Conservation (phyloP, 2,797 vertebrate species). For the Pangasius krempfi region DNA sequence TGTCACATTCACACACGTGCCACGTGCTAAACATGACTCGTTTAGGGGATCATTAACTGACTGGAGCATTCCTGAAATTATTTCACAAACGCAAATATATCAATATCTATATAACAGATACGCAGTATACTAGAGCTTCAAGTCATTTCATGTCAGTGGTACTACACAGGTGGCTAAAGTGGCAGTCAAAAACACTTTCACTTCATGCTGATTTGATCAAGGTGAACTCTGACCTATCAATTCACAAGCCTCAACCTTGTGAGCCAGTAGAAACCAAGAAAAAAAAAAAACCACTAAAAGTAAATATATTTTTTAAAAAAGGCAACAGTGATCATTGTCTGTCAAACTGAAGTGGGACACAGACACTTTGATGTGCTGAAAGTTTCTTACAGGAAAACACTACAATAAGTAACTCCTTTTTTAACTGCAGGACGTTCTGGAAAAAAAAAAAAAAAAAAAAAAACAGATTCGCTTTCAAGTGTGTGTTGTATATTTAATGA, state of each 20-base stretch:
- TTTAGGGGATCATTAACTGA: not conserved
- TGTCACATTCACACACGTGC: not conserved
- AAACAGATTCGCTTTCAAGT: slow-evolving; percentile 37
- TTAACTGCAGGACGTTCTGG: not conserved
- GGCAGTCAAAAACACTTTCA: too few relatives aligned
- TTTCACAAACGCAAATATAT: too few relatives aligned
- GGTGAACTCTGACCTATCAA: too few relatives aligned
- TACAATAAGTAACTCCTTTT: not conserved
- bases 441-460: fast-evolving
- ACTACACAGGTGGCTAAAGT: too few relatives aligned
- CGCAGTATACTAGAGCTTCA: too few relatives aligned
- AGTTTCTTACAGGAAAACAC: not conserved
- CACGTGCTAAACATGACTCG: not conserved
- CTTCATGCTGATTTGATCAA: too few relatives aligned
- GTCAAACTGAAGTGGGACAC: not conserved
- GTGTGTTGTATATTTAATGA: slow-evolving; percentile 60
- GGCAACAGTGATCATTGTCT: not conserved
- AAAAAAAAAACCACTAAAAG: too few relatives aligned
- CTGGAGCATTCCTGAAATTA: not conserved
- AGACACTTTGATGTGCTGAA: not conserved
- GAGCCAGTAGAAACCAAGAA: too few relatives aligned
- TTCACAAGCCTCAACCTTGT: too few relatives aligned
- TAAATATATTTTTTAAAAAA: too few relatives aligned
- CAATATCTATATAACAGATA: too few relatives aligned
- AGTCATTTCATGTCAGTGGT: too few relatives aligned